A percentile compares a stretch with the other conserved stretches of the same genome.
Evolutionary conservation across 2,888 invertebrate species (phyloP).

Genomic region (Uloborus plumipes): DNA sequence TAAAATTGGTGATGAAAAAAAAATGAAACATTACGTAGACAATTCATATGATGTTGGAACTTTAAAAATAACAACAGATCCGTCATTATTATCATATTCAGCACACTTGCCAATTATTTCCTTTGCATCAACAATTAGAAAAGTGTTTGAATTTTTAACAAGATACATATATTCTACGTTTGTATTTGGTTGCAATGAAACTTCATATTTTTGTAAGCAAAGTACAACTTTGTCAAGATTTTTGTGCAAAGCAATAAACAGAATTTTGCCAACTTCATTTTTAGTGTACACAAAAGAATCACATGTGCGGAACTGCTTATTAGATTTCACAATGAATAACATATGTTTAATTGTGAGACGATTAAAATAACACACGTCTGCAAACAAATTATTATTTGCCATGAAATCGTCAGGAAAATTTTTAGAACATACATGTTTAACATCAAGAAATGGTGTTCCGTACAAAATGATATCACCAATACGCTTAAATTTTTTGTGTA

Average conservation of each 20-base stretch:
- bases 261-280: too few relatives aligned
- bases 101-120: constrained; percentile 1
- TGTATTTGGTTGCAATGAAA: not conserved
- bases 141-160: not conserved
- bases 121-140: constrained; percentile 6
- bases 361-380: too few relatives aligned
- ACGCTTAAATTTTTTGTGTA: not conserved
- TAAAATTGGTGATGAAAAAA: too few relatives aligned
- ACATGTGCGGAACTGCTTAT: not conserved
- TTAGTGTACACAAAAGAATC: too few relatives aligned
- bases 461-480: not conserved
- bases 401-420: too few relatives aligned
- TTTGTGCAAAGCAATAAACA: too few relatives aligned
- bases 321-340: too few relatives aligned
- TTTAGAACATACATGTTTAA: too few relatives aligned
- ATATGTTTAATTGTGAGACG: too few relatives aligned
- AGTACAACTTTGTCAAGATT: not conserved
- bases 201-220: too few relatives aligned
- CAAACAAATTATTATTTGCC: too few relatives aligned
- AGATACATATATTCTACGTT: not conserved
- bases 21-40: not conserved
- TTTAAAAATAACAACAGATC: not conserved
- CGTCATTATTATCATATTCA: not conserved
- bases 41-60: not conserved
- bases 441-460: too few relatives aligned